A percentile compares a stretch with the other conserved stretches of the same genome.
Evolutionary conservation across 2,888 invertebrate genomes (phyloP).

Genomic region (Dione juno): DNA sequence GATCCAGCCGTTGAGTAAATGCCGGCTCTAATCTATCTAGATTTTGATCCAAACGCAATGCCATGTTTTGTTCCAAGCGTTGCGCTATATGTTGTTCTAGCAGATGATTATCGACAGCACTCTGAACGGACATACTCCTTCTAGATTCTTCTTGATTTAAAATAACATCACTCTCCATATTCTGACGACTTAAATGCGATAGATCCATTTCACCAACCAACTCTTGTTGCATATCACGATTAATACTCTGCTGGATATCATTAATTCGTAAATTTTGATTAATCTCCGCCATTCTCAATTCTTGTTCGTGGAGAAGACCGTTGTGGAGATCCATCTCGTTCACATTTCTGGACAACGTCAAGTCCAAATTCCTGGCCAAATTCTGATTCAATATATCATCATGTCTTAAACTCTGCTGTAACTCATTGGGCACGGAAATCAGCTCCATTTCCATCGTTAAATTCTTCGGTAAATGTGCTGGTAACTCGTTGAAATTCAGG

Average conservation of each 20-base stretch:
- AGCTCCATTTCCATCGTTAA: slow-evolving; percentile 62
- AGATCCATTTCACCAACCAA: slow-evolving; percentile 56
- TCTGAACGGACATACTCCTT: slow-evolving; percentile 45
- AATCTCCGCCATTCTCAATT: slow-evolving; percentile 53
- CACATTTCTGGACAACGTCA: slow-evolving; percentile 51
- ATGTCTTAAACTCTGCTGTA: slow-evolving; percentile 58
- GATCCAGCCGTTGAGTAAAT: slow-evolving; percentile 50
- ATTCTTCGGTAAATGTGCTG: slow-evolving; percentile 64
- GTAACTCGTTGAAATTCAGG: slow-evolving; percentile 69
- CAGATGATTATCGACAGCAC: slow-evolving; percentile 47
- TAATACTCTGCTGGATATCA: slow-evolving; percentile 42
- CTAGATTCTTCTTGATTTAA: slow-evolving; percentile 47
- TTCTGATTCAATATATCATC: slow-evolving; percentile 53
- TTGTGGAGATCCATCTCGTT: slow-evolving; percentile 63
- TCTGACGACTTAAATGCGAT: slow-evolving; percentile 54
- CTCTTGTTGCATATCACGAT: slow-evolving; percentile 57
- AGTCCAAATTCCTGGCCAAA: slow-evolving; percentile 57
- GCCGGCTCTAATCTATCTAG: slow-evolving; percentile 49
- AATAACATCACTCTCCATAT: slow-evolving; percentile 53
- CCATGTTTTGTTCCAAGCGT: slow-evolving; percentile 53
- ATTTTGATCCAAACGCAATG: slow-evolving; percentile 47
- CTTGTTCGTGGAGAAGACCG: slow-evolving; percentile 61
- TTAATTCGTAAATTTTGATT: slow-evolving; percentile 52
- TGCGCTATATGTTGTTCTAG: slow-evolving; percentile 54
- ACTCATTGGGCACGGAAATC: slow-evolving; percentile 57